Conservation (phyloP, 2,797 vertebrate species). For the Tauraco hartlaubi region DNA sequence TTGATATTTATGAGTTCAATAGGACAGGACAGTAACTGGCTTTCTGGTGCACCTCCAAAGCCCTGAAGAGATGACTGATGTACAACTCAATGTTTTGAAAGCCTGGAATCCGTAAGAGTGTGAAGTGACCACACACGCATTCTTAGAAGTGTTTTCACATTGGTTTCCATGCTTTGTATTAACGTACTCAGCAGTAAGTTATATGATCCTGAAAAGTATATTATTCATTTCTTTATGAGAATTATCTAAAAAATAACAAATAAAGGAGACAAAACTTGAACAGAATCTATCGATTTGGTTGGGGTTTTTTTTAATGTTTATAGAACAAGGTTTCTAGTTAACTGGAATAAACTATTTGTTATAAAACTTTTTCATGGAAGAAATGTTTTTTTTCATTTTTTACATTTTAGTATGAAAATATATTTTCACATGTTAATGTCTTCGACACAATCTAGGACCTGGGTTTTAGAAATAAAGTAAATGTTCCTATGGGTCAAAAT, state of each 20-base stretch:
- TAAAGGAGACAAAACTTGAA: background rate
- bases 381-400: background rate
- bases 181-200: background rate
- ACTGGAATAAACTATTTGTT: background rate
- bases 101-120: fast-evolving
- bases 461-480: background rate
- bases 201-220: background rate
- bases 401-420: background rate
- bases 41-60: background rate
- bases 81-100: background rate
- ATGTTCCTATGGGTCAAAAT: background rate
- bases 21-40: background rate
- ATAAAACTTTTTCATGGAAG: background rate
- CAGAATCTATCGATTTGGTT: background rate
- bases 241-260: background rate
- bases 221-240: background rate
- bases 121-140: background rate
- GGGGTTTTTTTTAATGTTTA: background rate
- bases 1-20: background rate
- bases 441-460: background rate
- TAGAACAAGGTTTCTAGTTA: background rate
- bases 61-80: background rate
- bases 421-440: background rate
- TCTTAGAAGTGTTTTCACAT: background rate
- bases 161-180: background rate